These are phyloP conservation scores for Sipunculus nudus DNA, from an alignment of 2,888 invertebrate genomes.

Conservation along the genomic window DNA sequence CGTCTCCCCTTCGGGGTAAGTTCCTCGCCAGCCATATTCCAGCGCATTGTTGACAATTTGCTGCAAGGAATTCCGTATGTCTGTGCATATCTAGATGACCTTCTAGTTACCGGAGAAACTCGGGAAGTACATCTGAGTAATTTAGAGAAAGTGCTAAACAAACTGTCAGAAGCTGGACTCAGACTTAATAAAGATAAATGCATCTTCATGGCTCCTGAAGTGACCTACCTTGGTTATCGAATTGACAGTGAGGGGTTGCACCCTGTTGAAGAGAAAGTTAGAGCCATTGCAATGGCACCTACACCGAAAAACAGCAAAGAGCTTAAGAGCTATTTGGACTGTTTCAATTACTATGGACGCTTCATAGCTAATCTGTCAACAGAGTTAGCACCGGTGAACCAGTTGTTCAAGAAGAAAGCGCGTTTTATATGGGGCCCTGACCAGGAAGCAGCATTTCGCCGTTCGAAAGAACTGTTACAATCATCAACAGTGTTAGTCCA, in stretches of 20 bases:
- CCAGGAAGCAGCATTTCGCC: background rate
- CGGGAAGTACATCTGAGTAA: too few species aligned
- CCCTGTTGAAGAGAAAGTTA: background rate
- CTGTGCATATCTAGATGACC: too few species aligned
- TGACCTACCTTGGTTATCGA: background rate
- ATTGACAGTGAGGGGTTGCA: background rate
- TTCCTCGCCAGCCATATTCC: too few species aligned
- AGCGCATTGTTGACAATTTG: too few species aligned
- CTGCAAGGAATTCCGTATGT: too few species aligned
- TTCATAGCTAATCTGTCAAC: background rate
- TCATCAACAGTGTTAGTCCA: too few species aligned
- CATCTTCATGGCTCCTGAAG: background rate
- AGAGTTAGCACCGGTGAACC: background rate
- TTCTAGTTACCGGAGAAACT: too few species aligned
- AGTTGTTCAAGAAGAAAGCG: background rate
- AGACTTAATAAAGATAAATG: background rate
- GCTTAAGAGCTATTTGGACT: background rate
- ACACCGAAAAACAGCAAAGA: background rate
- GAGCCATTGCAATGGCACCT: background rate
- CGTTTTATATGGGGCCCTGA: background rate
- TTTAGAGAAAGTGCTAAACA: background rate
- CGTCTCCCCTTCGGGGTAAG: too few species aligned
- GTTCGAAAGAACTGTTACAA: too few species aligned
- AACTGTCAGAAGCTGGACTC: background rate
- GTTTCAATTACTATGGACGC: background rate